These are phyloP conservation scores for Athripsodes cinereus DNA, from an alignment of 2,888 invertebrate species.

Conservation along the genomic window DNA sequence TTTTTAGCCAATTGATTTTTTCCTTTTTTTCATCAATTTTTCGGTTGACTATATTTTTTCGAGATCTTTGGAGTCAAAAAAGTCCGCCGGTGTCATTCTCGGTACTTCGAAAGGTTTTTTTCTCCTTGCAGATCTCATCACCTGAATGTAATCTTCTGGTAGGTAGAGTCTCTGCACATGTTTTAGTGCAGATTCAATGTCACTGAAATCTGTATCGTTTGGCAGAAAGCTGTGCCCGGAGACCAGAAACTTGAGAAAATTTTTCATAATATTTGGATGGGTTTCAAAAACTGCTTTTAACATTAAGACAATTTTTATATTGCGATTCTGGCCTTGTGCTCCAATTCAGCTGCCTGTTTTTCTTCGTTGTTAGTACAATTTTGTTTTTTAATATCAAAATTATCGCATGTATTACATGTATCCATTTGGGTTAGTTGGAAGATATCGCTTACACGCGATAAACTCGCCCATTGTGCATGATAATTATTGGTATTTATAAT, in stretches of 20 bases:
- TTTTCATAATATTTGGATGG: not conserved
- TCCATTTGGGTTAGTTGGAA: no score
- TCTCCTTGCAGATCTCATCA: not conserved
- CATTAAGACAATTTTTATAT: no score
- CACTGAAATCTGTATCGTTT: not conserved
- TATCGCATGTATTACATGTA: not conserved
- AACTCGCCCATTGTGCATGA: no score
- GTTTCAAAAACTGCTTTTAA: not conserved
- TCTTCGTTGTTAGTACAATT: not conserved
- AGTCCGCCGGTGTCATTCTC: not conserved
- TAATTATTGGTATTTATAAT: no score
- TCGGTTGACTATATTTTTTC: not conserved
- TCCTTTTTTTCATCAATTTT: not conserved
- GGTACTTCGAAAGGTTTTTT: not conserved
- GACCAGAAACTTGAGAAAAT: not conserved
- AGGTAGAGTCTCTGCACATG: not conserved
- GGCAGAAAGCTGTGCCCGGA: slow-evolving; percentile 1
- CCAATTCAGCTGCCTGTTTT: not conserved
- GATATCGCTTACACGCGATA: no score
- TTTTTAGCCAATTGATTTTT: not conserved
- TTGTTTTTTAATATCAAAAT: not conserved
- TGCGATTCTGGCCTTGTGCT: no score
- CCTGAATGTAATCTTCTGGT: not conserved
- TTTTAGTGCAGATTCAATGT: not conserved
- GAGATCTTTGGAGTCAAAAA: not conserved